These are phyloP conservation scores for Argyrosomus japonicus DNA, from an alignment of 2,113 vertebrate species.

Conservation along the genomic window DNA sequence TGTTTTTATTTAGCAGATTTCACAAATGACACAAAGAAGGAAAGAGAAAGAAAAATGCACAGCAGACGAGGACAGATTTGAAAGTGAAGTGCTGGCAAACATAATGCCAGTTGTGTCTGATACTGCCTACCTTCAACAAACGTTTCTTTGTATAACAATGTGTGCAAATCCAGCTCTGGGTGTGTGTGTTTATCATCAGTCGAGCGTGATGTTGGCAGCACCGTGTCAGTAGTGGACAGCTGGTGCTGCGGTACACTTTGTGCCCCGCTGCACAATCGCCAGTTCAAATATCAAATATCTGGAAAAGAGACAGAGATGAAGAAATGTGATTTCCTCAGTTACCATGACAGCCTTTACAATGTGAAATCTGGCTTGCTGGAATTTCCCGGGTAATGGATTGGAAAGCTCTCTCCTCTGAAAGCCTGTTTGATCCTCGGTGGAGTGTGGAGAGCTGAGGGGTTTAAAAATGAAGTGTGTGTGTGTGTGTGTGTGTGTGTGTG, in stretches of 20 bases:
- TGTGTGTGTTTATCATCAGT: slow-evolving; percentile 30
- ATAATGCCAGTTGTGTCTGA: slow-evolving; percentile 15
- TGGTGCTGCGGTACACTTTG: slow-evolving; percentile 45
- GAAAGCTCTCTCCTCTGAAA: slow-evolving; percentile 68
- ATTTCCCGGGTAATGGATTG: slow-evolving; percentile 72
- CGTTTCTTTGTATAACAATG: slow-evolving; percentile 25
- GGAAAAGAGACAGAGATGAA: slow-evolving; percentile 29
- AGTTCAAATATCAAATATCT: slow-evolving; percentile 65
- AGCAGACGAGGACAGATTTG: not conserved
- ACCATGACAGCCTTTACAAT: slow-evolving; percentile 63
- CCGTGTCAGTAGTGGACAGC: slow-evolving; percentile 60
- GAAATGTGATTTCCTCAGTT: slow-evolving; percentile 61
- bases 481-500: slow-evolving; percentile 7
- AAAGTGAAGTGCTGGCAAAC: slow-evolving; percentile 3
- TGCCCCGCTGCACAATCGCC: slow-evolving; percentile 52
- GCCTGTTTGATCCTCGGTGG: slow-evolving; percentile 69
- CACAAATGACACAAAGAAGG: not conserved
- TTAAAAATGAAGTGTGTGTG: slow-evolving; percentile 38
- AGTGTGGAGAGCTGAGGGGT: slow-evolving; percentile 49
- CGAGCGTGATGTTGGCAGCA: slow-evolving; percentile 17
- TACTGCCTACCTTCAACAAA: slow-evolving; percentile 13
- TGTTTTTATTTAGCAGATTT: slow-evolving; percentile 42
- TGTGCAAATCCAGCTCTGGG: not conserved
- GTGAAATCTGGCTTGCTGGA: slow-evolving; percentile 45
- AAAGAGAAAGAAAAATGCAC: not conserved